Base-by-base conservation (phyloP, 2,113 vertebrate genomes). In the Pseudopipra pipra region DNA sequence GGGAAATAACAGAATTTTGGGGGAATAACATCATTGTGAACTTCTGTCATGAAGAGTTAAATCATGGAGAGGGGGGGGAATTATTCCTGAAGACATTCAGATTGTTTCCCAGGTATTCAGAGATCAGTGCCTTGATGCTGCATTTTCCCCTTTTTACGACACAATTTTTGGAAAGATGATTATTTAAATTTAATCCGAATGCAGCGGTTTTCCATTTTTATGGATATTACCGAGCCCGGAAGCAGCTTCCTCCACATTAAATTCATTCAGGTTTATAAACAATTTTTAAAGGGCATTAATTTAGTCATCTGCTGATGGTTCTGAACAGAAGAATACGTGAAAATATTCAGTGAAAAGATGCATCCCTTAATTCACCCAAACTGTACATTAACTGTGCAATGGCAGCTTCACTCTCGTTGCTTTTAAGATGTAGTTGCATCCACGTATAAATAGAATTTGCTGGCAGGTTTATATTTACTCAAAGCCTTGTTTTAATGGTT, bases 251-350 rank as follows among this genome's bases (percentile, higher is more conserved):
- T 75, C 89, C 59, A 7, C 61, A 63, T 54, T 17, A 43, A 67
- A 81, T 75, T 13, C 37, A 23, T 92, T 94, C 71, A n/a, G 46
- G 73, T 95, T 81, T 59, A 37, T 67, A 93, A 95, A 86, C 87
- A 92, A 14, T 6, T 85, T 91, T 90, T 78, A 85, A 92, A 49
- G 89, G 96, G 43, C 58, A 79, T 90, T 96, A 96, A 94, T 95
- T 87, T 56, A 62, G 41, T 96, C 81, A 94, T 94, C 74, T 76
- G 91, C 54, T 95, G 95, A 46, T 89, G 59, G 87, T 85, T 78
- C 58, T 61, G 62, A 81, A 71, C 63, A 88, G 93, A 85, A 96
- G 87, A 92, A 77, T 89, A 49, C 83, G 75, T 89, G 76, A 37
- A 89, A 86, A 37, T 63, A 65, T 49, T 76, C 62, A 43, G n/a